These are phyloP conservation scores for Nemurella pictetii DNA, from an alignment of 2,888 invertebrate genomes.

Conservation along the genomic window DNA sequence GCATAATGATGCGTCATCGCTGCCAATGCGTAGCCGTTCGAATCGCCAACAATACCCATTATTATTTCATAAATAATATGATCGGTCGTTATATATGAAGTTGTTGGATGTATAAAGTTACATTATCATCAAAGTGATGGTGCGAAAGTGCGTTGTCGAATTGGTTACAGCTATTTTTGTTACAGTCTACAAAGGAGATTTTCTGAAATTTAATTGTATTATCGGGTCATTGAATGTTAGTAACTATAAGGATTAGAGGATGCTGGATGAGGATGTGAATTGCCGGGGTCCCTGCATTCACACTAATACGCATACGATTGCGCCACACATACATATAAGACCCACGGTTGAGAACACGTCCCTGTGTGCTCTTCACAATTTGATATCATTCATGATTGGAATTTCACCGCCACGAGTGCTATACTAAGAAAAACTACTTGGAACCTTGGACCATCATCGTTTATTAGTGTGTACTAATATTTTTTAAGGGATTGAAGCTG, in stretches of 20 bases:
- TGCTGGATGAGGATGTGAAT: neutral
- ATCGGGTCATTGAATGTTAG: neutral
- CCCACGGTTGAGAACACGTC: neutral
- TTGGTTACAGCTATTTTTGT: neutral
- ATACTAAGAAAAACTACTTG: neutral
- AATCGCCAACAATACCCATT: neutral
- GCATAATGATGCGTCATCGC: neutral
- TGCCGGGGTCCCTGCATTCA: too few relatives aligned
- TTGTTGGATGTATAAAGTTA: neutral
- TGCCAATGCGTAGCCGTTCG: neutral
- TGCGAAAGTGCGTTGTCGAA: neutral
- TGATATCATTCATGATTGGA: neutral
- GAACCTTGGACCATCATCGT: neutral
- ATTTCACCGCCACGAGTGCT: neutral
- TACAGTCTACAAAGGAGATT: neutral
- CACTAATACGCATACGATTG: neutral
- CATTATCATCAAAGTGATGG: neutral
- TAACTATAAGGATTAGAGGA: neutral
- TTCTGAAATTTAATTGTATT: neutral
- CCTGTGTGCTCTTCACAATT: neutral
- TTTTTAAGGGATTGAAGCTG: neutral
- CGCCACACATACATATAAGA: too few relatives aligned
- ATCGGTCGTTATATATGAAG: neutral
- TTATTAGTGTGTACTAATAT: neutral
- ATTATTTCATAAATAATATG: neutral